These are phyloP conservation scores for Nothoprocta perdicaria DNA, from an alignment of 2,113 vertebrate species.

Conservation along the genomic window DNA sequence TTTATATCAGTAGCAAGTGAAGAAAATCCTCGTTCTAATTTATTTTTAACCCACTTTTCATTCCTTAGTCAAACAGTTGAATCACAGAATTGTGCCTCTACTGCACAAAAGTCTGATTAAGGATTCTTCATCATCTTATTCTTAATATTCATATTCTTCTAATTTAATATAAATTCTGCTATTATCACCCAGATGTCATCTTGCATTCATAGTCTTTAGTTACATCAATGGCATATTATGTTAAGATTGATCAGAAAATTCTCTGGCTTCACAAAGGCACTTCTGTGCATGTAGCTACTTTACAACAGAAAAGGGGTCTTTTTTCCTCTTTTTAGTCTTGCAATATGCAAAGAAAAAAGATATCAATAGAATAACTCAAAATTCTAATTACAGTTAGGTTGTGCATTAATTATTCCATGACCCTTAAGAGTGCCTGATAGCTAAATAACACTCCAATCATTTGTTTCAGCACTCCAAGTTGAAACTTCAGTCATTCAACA, in stretches of 20 bases:
- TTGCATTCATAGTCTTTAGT: conserved; percentile 28
- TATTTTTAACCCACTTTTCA: not conserved
- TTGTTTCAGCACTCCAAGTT: conserved; percentile 54
- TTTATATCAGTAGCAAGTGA: not conserved
- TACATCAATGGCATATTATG: not conserved
- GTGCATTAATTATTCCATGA: conserved; percentile 37
- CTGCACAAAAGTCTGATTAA: not conserved
- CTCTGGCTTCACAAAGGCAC: conserved; percentile 1
- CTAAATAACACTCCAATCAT: conserved; percentile 24
- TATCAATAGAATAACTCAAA: conserved; percentile 40
- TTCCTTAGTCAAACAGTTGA: not conserved
- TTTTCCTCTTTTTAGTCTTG: not conserved
- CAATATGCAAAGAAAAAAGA: conserved; percentile 15
- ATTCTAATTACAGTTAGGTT: conserved; percentile 6
- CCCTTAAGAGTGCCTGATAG: conserved; percentile 33
- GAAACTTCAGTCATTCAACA: conserved; percentile 56
- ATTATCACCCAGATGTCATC: conserved; percentile 45
- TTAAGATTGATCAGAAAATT: conserved; percentile 58
- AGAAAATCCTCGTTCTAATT: not conserved
- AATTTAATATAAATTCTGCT: conserved; percentile 60
- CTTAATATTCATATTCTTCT: conserved; percentile 38
- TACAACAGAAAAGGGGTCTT: not conserved
- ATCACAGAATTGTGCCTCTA: not conserved
- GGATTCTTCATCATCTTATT: not conserved
- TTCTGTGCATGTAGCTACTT: not conserved